Evolutionary conservation across 2,888 invertebrate species (phyloP).

Genomic region (Hololepta plana): DNA sequence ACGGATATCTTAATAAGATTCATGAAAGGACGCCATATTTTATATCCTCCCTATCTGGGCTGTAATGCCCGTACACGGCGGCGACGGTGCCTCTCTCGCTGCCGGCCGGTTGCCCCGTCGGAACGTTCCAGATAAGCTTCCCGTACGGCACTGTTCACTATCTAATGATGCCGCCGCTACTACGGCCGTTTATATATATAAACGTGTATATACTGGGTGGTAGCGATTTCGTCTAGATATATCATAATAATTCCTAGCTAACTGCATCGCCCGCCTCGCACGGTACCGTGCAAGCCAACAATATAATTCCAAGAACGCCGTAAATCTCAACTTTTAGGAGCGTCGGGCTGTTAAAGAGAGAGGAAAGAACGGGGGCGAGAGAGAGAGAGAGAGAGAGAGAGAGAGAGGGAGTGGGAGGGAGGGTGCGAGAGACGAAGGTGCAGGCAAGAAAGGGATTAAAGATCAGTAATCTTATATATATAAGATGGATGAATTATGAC

Average conservation of each 20-base stretch:
- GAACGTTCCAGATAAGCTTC: conserved; percentile 19
- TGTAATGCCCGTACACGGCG: conserved; percentile 4
- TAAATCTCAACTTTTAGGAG: conserved; percentile 56
- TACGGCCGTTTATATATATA: too few species aligned
- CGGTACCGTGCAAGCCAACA: conserved; percentile 32
- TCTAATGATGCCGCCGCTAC: conserved; percentile 21
- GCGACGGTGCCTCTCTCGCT: background rate
- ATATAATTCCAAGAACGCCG: conserved; percentile 46
- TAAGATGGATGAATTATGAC: conserved; percentile 50
- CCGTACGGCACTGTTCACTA: conserved; percentile 17
- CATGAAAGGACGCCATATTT: conserved; percentile 71
- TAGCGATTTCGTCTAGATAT: conserved; percentile 31
- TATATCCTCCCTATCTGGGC: conserved; percentile 41
- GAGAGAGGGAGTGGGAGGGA: too few species aligned
- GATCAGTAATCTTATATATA: conserved; percentile 61
- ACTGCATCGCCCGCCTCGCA: conserved; percentile 25
- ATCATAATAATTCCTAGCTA: conserved; percentile 33
- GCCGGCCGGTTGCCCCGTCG: conserved; percentile 17
- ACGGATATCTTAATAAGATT: conserved; percentile 67
- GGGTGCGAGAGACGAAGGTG: conserved; percentile 11
- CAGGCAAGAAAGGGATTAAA: conserved; percentile 47
- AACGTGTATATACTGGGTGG: conserved; percentile 19
- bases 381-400: too few species aligned
- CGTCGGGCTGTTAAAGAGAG: conserved; percentile 29
- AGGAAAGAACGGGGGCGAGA: too few species aligned